A percentile compares a stretch with the other conserved stretches of the same genome.
These are phyloP conservation scores for Parazoanthus atlanticus DNA, from an alignment of 92 coral and sea anemone genomes.

Conservation along the genomic window DNA sequence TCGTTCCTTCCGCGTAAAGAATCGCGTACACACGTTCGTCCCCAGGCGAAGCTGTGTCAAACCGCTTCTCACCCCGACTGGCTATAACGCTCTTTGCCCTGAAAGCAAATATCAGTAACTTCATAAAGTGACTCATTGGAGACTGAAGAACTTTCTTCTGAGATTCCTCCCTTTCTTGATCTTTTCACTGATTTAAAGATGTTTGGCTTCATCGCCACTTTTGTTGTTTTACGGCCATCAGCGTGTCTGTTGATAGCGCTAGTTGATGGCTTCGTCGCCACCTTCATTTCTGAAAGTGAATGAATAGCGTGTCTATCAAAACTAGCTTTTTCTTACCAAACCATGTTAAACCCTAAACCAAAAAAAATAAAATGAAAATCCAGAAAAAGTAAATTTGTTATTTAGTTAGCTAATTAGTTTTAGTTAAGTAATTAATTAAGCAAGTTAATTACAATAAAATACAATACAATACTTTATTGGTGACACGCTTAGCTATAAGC, in stretches of 20 bases:
- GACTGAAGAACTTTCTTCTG: not conserved
- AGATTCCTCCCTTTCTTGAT: not conserved
- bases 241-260: not conserved
- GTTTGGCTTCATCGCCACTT: not conserved
- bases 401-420: too few species aligned
- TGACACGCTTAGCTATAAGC: too few species aligned
- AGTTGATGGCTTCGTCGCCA: not conserved
- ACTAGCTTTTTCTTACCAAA: too few species aligned
- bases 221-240: not conserved
- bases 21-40: not conserved
- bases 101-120: slow-evolving; percentile 3
- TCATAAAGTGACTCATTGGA: slow-evolving; percentile 3
- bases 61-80: not conserved
- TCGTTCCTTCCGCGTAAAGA: not conserved
- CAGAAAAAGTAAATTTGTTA: too few species aligned
- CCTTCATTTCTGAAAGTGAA: not conserved
- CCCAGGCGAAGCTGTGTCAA: not conserved
- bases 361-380: too few species aligned
- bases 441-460: too few species aligned
- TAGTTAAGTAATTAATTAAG: too few species aligned
- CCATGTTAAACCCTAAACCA: too few species aligned
- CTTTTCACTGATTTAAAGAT: not conserved
- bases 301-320: not conserved
- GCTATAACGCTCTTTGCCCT: not conserved
- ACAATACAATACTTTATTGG: too few species aligned